Evolutionary conservation across 1,140 invertebrate species (phyloP).

Genomic region (Euwallacea similis): DNA sequence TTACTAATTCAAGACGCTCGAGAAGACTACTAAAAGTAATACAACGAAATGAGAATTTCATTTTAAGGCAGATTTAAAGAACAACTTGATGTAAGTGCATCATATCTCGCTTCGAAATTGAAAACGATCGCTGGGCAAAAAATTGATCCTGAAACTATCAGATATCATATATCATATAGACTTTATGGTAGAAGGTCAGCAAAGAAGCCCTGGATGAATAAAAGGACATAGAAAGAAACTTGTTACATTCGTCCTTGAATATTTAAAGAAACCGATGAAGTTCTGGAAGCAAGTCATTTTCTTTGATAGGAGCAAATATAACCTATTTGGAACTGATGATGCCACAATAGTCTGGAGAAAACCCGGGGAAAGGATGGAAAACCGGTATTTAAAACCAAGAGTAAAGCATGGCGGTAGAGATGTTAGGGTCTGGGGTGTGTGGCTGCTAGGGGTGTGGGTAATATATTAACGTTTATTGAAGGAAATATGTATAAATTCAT

Average conservation of each 20-base stretch:
- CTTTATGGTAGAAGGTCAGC: background rate
- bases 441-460: background rate
- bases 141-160: background rate
- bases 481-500: background rate
- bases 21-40: background rate
- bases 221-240: background rate
- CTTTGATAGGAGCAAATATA: background rate
- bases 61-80: background rate
- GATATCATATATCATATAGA: background rate
- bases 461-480: background rate
- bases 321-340: background rate
- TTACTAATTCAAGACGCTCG: background rate
- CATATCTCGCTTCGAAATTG: background rate
- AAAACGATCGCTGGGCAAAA: background rate
- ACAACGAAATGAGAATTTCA: background rate
- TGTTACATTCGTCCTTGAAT: background rate
- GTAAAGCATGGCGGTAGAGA: background rate
- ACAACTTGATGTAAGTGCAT: background rate
- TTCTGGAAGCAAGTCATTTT: conserved; percentile 3
- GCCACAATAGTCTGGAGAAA: background rate
- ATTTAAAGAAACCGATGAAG: background rate
- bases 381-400: background rate
- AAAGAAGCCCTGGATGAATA: background rate
- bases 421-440: background rate
- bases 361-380: background rate